Conservation (phyloP, 35 echinoderm and acorn worm genomes). For the Heliocidaris erythrogramma region DNA sequence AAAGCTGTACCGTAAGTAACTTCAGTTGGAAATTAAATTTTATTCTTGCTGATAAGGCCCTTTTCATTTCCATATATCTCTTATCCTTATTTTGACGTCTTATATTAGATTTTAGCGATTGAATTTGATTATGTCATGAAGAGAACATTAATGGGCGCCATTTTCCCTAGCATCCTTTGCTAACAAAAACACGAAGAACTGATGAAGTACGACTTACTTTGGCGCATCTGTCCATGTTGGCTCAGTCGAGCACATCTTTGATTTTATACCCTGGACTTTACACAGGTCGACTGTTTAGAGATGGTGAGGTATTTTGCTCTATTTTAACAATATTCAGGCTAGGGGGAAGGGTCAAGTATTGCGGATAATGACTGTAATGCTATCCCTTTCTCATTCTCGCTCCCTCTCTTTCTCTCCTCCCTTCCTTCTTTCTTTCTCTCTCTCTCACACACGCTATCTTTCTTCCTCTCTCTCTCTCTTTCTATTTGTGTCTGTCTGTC, state of each 20-base stretch:
- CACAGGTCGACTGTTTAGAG: too few species aligned
- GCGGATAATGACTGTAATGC: neutral
- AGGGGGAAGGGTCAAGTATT: neutral
- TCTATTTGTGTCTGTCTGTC: neutral
- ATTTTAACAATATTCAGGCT: neutral
- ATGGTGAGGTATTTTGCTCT: too few species aligned
- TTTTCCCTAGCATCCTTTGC: neutral
- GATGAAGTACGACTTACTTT: too few species aligned
- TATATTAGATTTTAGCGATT: too few species aligned
- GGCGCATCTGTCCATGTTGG: too few species aligned
- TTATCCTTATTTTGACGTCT: neutral
- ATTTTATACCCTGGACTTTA: too few species aligned
- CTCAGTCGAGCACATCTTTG: too few species aligned
- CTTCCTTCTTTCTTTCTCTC: neutral
- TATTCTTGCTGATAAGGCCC: neutral
- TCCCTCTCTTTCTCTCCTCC: neutral
- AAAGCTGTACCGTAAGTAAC: neutral
- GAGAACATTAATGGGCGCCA: neutral
- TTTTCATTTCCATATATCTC: neutral
- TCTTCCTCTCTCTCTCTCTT: neutral
- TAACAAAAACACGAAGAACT: neutral
- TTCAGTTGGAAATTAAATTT: neutral
- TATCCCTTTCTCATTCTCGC: neutral
- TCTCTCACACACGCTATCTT: neutral
- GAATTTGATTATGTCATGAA: too few species aligned